Conservation (phyloP, 2,797 vertebrate genomes). For the Hydrocynus forskahlii region DNA sequence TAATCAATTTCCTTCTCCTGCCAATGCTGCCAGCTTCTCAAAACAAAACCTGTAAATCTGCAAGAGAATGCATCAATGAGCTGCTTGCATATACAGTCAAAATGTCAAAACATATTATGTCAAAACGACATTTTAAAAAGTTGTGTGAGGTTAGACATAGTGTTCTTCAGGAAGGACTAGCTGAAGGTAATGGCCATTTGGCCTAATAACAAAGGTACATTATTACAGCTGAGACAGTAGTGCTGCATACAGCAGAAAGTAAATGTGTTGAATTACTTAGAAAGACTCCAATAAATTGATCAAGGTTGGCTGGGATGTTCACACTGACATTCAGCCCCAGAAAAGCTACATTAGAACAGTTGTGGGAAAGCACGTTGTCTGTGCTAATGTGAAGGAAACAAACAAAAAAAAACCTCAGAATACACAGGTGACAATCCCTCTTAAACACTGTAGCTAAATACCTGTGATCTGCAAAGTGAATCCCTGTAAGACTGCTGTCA, state of each 20-base stretch:
- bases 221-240: no score
- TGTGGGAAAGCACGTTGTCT: not conserved
- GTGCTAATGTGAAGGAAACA: constrained; percentile 9
- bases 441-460: constrained; percentile 73
- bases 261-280: not conserved
- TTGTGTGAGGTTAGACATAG: not conserved
- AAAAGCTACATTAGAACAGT: not conserved
- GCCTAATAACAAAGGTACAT: constrained; percentile 2
- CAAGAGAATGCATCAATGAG: not conserved
- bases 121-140: not conserved
- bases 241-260: not conserved
- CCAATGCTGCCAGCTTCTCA: not conserved
- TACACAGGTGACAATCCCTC: constrained; percentile 57
- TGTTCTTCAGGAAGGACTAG: not conserved
- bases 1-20: constrained; percentile 1
- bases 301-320: not conserved
- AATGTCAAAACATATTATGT: no score
- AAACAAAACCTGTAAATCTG: not conserved
- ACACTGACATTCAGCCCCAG: not conserved
- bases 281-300: not conserved
- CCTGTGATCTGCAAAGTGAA: constrained; percentile 73
- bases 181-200: not conserved
- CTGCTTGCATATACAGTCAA: not conserved
- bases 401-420: constrained; percentile 5
- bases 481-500: constrained; percentile 72